These are phyloP conservation scores for Solen grandis DNA, from an alignment of 1,140 invertebrate genomes.

Conservation along the genomic window DNA sequence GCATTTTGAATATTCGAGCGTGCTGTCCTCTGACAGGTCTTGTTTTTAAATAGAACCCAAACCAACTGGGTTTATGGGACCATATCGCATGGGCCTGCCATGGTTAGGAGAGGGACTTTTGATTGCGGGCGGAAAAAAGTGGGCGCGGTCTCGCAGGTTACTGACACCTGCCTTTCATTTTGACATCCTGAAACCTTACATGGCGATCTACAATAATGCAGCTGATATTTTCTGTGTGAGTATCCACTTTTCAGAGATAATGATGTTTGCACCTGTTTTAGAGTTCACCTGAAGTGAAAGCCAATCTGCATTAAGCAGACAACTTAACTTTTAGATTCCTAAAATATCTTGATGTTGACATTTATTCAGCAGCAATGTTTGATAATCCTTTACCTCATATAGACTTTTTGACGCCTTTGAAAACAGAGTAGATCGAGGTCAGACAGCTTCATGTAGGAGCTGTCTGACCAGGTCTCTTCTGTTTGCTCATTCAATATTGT, in stretches of 20 bases:
- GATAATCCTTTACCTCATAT: no score
- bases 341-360: not conserved
- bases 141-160: constrained; percentile 89
- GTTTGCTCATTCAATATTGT: no score
- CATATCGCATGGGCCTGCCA: constrained; percentile 38
- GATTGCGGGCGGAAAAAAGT: constrained; percentile 85
- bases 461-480: no score
- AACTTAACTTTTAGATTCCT: not conserved
- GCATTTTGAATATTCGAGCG: no score
- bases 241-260: not conserved
- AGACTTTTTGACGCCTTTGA: no score
- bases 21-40: no score
- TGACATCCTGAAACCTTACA: constrained; percentile 90
- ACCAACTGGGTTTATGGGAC: constrained; percentile 45
- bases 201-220: constrained; percentile 86
- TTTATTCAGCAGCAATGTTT: not conserved
- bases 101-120: constrained; percentile 66
- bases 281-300: not conserved
- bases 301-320: not conserved
- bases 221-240: constrained; percentile 53
- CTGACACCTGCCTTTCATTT: constrained; percentile 95
- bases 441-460: no score
- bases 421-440: no score
- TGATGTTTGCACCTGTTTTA: not conserved
- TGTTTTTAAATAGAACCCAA: no score